Percentiles rank a stretch among this genome's conserved stretches.
phyloP scores from a whole-genome alignment of 2,888 invertebrate species.

The Ernsta delagoae region DNA sequence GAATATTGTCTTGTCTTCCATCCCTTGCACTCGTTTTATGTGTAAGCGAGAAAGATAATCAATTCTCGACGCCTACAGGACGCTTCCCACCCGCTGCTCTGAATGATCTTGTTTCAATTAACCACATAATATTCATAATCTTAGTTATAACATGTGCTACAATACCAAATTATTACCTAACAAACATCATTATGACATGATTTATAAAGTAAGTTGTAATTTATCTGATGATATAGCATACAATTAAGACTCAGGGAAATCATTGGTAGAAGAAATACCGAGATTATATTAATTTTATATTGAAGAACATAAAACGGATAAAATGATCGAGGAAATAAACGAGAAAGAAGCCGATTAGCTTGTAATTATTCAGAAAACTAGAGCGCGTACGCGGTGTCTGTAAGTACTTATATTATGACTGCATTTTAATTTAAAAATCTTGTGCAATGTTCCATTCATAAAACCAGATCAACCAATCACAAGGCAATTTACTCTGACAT shows the following conservation, averaged over 20 bases:
- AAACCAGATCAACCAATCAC: constrained; percentile 23
- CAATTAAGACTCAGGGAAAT: not conserved
- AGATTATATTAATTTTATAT: no score
- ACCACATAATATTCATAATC: constrained; percentile 49
- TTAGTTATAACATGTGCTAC: constrained; percentile 7
- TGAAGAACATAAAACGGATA: no score
- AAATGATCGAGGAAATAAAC: no score
- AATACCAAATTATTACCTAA: not conserved
- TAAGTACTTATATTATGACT: no score
- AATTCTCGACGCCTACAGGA: constrained; percentile 65
- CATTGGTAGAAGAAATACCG: not conserved
- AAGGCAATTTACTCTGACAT: constrained; percentile 27
- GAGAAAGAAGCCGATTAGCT: no score
- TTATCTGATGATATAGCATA: not conserved
- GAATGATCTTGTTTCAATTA: constrained; percentile 74
- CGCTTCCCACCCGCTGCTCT: constrained; percentile 57
- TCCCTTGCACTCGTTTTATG: constrained; percentile 47
- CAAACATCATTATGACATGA: not conserved
- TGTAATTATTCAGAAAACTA: no score
- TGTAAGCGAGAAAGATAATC: constrained; percentile 51
- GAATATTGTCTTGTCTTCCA: constrained; percentile 44
- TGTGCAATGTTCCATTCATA: constrained; percentile 25
- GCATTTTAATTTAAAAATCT: constrained; percentile 7
- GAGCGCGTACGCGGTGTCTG: no score
- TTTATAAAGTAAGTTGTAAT: not conserved